Conservation (phyloP, 2,888 invertebrate species). For the Steromphala cineraria region DNA sequence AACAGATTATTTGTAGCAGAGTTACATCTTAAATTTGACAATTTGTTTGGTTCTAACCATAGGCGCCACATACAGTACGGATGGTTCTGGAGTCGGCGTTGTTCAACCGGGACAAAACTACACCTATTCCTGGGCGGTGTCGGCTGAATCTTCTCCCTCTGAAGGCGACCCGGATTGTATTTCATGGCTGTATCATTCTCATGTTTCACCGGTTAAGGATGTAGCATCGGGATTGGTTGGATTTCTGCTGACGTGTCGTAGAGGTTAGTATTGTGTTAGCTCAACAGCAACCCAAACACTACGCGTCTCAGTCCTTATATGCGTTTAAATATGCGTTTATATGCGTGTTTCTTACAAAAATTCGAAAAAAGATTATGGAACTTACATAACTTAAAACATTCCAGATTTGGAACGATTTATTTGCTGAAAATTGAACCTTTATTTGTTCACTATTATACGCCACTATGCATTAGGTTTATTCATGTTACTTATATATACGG, state of each 20-base stretch:
- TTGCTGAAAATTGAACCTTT: too few species aligned
- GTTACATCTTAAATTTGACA: too few species aligned
- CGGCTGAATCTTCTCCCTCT: constrained; percentile 46
- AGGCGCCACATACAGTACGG: constrained; percentile 13
- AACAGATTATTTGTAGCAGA: too few species aligned
- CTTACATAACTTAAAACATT: too few species aligned
- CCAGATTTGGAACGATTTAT: too few species aligned
- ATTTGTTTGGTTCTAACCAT: background rate
- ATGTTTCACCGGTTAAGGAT: constrained; percentile 47
- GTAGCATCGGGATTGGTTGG: constrained; percentile 55
- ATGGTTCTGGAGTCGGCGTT: constrained; percentile 32
- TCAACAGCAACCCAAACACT: too few species aligned
- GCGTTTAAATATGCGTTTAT: too few species aligned
- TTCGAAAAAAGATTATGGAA: too few species aligned
- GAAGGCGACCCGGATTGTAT: constrained; percentile 53
- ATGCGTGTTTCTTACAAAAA: too few species aligned
- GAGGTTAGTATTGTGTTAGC: constrained; percentile 35
- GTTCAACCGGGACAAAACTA: constrained; percentile 45
- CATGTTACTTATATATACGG: too few species aligned
- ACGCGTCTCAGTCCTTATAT: background rate
- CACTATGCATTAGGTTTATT: too few species aligned
- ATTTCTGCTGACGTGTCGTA: constrained; percentile 48
- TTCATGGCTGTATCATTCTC: constrained; percentile 57
- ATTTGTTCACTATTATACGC: too few species aligned
- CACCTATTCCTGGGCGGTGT: constrained; percentile 50